These are phyloP conservation scores for Lithosia quadra DNA, from an alignment of 2,888 invertebrate genomes.

Conservation along the genomic window DNA sequence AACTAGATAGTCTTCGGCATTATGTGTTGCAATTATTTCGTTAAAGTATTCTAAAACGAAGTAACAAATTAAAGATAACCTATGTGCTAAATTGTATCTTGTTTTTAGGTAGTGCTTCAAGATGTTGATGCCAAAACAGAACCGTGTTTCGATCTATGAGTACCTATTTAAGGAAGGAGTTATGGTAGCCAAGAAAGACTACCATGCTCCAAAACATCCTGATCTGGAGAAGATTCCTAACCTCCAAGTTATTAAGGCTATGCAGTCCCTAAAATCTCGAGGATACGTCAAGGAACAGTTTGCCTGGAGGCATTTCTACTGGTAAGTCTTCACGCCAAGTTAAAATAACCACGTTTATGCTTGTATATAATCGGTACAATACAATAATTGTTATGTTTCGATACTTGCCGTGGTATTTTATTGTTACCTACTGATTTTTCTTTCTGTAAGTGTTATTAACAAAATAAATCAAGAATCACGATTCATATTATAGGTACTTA, in stretches of 20 bases:
- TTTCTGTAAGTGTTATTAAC: no score
- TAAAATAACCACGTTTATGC: not conserved
- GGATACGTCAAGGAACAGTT: conserved; percentile 99
- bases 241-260: conserved; percentile 99
- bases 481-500: no score
- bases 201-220: conserved; percentile 98
- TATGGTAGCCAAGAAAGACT: conserved; percentile 99
- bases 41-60: conserved; percentile 29
- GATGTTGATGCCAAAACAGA: conserved; percentile 99
- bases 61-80: conserved; percentile 55
- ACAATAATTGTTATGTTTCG: not conserved
- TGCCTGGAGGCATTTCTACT: conserved; percentile 99
- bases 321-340: conserved; percentile 88
- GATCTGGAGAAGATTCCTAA: conserved; percentile 98
- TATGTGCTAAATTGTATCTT: conserved; percentile 59
- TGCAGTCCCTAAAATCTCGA: conserved; percentile 98
- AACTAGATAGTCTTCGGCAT: conserved; percentile 18
- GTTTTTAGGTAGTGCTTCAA: conserved; percentile 87
- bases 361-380: not conserved
- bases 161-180: conserved; percentile 99
- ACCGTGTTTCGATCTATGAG: conserved; percentile 98
- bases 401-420: not conserved
- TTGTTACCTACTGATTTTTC: no score
- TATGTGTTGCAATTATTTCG: conserved; percentile 48
- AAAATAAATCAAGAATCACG: no score